Percentiles rank a stretch among this genome's conserved stretches.
phyloP scores from a whole-genome alignment of 2,888 invertebrate genomes.

The Melieria crassipennis region DNA sequence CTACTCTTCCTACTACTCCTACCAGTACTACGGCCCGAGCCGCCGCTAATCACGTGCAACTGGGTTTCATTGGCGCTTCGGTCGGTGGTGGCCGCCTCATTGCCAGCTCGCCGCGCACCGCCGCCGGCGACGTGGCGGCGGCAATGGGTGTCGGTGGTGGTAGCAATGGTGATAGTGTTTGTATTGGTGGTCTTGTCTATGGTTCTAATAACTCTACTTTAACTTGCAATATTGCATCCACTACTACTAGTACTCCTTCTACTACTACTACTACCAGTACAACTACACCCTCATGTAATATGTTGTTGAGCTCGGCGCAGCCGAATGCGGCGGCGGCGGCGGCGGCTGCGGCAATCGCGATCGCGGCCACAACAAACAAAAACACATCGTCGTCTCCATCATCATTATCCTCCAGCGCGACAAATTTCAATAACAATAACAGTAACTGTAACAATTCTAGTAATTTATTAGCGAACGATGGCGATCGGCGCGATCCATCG shows the following conservation, averaged over 20 bases:
- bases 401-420: slow-evolving; percentile 39
- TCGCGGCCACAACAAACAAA: slow-evolving; percentile 33
- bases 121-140: not conserved
- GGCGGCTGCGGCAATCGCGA: slow-evolving; percentile 33
- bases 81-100: not conserved
- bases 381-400: slow-evolving; percentile 39
- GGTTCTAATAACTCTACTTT: slow-evolving; percentile 40
- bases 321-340: slow-evolving; percentile 37
- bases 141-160: slow-evolving; percentile 28
- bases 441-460: slow-evolving; percentile 46
- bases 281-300: slow-evolving; percentile 42
- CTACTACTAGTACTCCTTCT: slow-evolving; percentile 45
- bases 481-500: slow-evolving; percentile 68
- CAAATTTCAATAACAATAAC: slow-evolving; percentile 45
- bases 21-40: slow-evolving; percentile 49
- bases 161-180: slow-evolving; percentile 38
- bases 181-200: slow-evolving; percentile 45
- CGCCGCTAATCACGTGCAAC: slow-evolving; percentile 42
- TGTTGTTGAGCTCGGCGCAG: slow-evolving; percentile 36
- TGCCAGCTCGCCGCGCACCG: not conserved
- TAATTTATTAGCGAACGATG: slow-evolving; percentile 59
- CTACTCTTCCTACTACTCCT: slow-evolving; percentile 63
- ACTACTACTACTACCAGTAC: slow-evolving; percentile 41
- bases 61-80: slow-evolving; percentile 44
- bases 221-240: slow-evolving; percentile 7